Percentiles rank a stretch among this genome's conserved stretches.
Conservation (phyloP, 2,888 invertebrate genomes). For the Epinotia bilunana region DNA sequence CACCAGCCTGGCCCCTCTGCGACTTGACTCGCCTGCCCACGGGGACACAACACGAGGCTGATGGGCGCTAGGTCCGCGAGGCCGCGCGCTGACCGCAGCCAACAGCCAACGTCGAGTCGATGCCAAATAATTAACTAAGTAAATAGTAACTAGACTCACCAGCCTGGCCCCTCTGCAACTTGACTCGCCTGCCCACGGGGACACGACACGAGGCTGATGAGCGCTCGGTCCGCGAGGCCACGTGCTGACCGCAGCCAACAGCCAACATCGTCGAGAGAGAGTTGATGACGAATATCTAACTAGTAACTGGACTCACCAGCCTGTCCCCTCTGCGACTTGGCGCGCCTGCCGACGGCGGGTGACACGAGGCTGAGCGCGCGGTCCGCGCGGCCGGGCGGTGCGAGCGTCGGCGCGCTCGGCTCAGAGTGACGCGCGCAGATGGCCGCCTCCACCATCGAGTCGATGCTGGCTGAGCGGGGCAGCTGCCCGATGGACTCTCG, state of each 20-base stretch:
- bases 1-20: constrained; percentile 89
- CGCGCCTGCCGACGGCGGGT: constrained; percentile 89
- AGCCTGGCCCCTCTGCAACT: constrained; percentile 89
- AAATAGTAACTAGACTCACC: constrained; percentile 76
- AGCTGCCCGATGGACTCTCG: constrained; percentile 84
- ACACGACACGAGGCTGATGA: too few species aligned
- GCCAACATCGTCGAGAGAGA: not conserved
- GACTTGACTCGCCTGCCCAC: constrained; percentile 87
- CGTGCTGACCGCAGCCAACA: too few species aligned
- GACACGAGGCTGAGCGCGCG: constrained; percentile 87
- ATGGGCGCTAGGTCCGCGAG: too few species aligned
- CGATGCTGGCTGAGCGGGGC: constrained; percentile 92
- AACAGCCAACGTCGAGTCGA: not conserved
- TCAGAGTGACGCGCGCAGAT: constrained; percentile 83
- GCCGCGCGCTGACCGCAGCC: too few species aligned
- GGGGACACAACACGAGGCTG: not conserved
- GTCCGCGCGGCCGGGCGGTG: constrained; percentile 75
- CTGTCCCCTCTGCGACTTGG: constrained; percentile 90
- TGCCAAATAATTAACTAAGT: too few species aligned
- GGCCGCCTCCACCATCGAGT: constrained; percentile 90
- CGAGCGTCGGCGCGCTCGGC: constrained; percentile 70
- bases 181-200: constrained; percentile 83
- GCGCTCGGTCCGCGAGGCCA: too few species aligned
- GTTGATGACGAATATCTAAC: not conserved
- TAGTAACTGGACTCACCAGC: constrained; percentile 82